Base-by-base conservation (phyloP, 2,888 invertebrate species). In the Dexiosoma caninum region DNA sequence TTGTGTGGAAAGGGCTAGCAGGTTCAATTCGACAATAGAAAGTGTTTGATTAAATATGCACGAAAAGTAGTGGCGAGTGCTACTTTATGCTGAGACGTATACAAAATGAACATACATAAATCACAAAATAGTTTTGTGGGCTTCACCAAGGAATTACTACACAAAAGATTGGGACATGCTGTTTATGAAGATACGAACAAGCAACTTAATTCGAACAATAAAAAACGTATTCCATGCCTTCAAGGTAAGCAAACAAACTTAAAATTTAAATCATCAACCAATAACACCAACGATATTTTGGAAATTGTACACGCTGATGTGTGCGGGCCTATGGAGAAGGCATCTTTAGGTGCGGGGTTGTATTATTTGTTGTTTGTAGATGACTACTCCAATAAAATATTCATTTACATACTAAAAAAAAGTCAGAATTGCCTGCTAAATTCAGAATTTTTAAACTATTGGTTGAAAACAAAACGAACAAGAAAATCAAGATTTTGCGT, bases 351-450 rank as follows among this genome's bases (percentile, higher is more conserved):
- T 32, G 69, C 69, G 19, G 59, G 53, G 0, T 23, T 19, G 16
- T 69, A 76, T 23, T 62, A 51, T 59, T 5, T 75, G 4, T 37
- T 53, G 1, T 67, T 77, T 35, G n/a, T 76, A 16, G 60, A 69
- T 42, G 69, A 76, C 55, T 55, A 40, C 30, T 77, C 62, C 0
- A 53, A 55, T 23, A 69, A 60, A 14, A 37, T 75, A 9, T 75
- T 67, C 32, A 12, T 67, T 49, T 75, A 75, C 6, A 51, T 75
- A 5, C 12, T 69, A 6, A 27, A 12, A 53, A 67, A 16, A 77
- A 77, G 27, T 70, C 70, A 0, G 49, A 70, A 7, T 62, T 55
- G 19, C 9, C 69, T 14, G 16, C 6, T 2, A 35, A 19, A 55
- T 69, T 62, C 30, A 32, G 42, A n/a, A 23, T 27, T 10, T 75